Base-by-base conservation (phyloP, 2,797 vertebrate genomes). In the Staurois parvus region DNA sequence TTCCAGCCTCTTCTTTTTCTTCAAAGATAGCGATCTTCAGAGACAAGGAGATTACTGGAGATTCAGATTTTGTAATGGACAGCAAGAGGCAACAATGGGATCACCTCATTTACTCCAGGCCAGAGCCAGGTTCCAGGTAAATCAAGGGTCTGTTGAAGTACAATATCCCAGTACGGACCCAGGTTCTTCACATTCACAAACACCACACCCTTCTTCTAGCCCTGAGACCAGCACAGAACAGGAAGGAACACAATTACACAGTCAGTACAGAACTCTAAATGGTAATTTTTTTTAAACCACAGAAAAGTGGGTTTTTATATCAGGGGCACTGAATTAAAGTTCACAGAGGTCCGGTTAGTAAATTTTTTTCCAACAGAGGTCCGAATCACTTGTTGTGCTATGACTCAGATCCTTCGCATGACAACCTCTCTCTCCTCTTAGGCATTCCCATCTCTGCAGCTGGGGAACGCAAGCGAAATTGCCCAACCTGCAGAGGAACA, bases 151-250 rank as follows among this genome's bases (percentile, higher is more conserved):
- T 97, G 94, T 91, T 99, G 98, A 70, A 98, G 98, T 45, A 98
- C 98, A 2, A 97, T 91, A 29, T 96, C 99, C 97, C 98, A 99
- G 89, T 99, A 99, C 12, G 97, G 96, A 11, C 98, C 98, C 13
- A 99, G 92, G 90, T 98, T 99, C 86, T 94, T 89, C 3, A 95
- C 95, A 1, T 99, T 99, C 90, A 98, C 89, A 32, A 99, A 98
- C 15, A 98, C 94, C 2, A 96, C 96, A 37, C 98, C 98, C 90
- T 99, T 99, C 32, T 93, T 95, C 97, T 97, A 99, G 88, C 96
- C 95, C 98, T 99, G 87, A 24, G 52, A 86, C 48, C 48, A 19
- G 4, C 87, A 99, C 98, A 19, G 99, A 4, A 52, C 48, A 52
- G 15, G 88, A 56, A 28, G 88, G 11, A 42, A 21, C 30, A 85